These are phyloP conservation scores for Taeniopygia guttata DNA, from an alignment of 2,797 vertebrate species.

Conservation along the genomic window DNA sequence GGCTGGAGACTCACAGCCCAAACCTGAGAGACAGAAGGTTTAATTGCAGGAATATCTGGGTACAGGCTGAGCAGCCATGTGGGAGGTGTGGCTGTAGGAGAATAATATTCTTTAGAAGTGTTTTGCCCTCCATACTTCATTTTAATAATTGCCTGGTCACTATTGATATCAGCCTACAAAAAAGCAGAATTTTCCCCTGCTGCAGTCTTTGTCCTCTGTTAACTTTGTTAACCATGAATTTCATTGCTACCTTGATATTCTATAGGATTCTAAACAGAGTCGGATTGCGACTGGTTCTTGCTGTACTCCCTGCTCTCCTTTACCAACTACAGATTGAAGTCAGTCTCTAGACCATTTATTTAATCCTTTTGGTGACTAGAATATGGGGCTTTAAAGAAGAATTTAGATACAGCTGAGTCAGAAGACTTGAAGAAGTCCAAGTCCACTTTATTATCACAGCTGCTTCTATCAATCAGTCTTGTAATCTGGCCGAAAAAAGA, in stretches of 20 bases:
- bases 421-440: background rate
- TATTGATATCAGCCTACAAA: background rate
- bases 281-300: background rate
- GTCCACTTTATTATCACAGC: background rate
- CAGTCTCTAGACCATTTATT: background rate
- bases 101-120: background rate
- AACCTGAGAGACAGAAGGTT: background rate
- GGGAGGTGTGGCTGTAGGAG: background rate
- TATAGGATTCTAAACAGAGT: background rate
- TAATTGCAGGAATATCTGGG: background rate
- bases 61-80: background rate
- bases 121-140: background rate
- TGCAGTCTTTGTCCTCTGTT: background rate
- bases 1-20: background rate
- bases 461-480: conserved; percentile 5
- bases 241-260: background rate
- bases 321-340: background rate
- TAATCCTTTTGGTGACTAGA: background rate
- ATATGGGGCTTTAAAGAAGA: background rate
- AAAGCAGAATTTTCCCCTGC: background rate
- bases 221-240: background rate
- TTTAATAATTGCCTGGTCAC: background rate
- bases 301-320: background rate
- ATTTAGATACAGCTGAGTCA: conserved; percentile 27
- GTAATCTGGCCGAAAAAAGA: background rate